Percentiles rank a stretch among this genome's conserved stretches.
phyloP scores from a whole-genome alignment of 2,888 invertebrate species.

The Eurois occulta region DNA sequence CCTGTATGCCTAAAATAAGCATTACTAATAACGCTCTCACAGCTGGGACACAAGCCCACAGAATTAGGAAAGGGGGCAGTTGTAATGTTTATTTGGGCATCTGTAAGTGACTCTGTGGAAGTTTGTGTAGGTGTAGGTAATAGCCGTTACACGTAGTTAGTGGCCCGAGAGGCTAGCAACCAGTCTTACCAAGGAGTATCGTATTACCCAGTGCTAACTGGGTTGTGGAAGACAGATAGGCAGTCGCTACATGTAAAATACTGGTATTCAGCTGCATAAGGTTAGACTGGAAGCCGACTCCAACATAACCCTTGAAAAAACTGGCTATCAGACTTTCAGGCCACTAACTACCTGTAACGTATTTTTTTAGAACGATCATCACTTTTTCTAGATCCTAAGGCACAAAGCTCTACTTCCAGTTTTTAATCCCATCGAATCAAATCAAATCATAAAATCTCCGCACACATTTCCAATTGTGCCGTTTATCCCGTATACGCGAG shows the following conservation, averaged over 20 bases:
- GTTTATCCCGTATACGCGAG: conserved; percentile 62
- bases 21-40: background rate
- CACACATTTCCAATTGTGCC: conserved; percentile 46
- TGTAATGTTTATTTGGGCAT: background rate
- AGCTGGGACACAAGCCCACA: background rate
- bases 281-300: background rate
- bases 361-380: too few relatives aligned
- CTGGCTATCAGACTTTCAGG: too few relatives aligned
- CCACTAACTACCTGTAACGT: too few relatives aligned
- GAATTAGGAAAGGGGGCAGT: background rate
- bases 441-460: conserved; percentile 4
- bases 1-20: background rate
- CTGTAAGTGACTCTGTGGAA: background rate
- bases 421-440: background rate
- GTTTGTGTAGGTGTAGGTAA: background rate
- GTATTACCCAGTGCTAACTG: background rate
- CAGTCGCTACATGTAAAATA: background rate
- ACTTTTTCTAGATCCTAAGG: too few relatives aligned
- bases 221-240: background rate
- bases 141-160: background rate
- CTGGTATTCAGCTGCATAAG: background rate
- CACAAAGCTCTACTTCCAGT: background rate
- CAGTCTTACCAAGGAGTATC: background rate
- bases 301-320: background rate
- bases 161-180: background rate